Percentiles rank a stretch among this genome's conserved stretches.
Evolutionary conservation across 37 sponge, comb jelly and placozoan genomes (phyloP).

Genomic region (Diacarnus erythraeanus): DNA sequence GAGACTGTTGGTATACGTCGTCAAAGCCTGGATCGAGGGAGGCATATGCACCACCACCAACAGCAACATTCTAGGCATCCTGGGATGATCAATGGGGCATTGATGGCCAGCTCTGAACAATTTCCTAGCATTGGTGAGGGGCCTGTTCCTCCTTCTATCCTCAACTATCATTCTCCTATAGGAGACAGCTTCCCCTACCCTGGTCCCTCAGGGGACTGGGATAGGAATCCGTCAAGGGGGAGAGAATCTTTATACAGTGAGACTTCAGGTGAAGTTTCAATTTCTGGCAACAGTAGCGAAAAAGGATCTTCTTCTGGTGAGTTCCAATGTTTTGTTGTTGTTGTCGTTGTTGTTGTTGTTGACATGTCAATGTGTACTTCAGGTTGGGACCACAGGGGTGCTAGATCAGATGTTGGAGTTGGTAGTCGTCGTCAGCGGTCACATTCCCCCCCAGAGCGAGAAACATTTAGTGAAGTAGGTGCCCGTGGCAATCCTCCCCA

Average conservation of each 20-base stretch:
- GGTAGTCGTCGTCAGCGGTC: constrained; percentile 5
- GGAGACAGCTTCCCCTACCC: too few relatives aligned
- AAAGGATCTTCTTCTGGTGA: constrained; percentile 12
- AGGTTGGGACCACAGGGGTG: constrained; percentile 29
- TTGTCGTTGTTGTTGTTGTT: constrained; percentile 23
- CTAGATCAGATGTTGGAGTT: constrained; percentile 24
- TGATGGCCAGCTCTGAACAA: constrained; percentile 10
- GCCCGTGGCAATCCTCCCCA: neutral
- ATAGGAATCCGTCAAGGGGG: neutral
- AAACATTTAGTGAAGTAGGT: constrained; percentile 36
- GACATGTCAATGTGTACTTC: constrained; percentile 28
- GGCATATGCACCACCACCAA: neutral
- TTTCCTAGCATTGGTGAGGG: constrained; percentile 27
- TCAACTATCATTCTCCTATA: constrained; percentile 11
- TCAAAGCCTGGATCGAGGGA: neutral
- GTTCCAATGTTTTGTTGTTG: neutral
- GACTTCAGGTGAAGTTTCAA: constrained; percentile 36
- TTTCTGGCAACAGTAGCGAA: constrained; percentile 22
- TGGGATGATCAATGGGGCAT: neutral
- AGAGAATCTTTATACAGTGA: constrained; percentile 59
- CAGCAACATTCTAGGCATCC: neutral
- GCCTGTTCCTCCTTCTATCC: constrained; percentile 10
- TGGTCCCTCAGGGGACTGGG: neutral
- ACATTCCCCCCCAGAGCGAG: constrained; percentile 7
- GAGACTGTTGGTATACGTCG: neutral